A percentile compares a stretch with the other conserved stretches of the same genome.
Evolutionary conservation across 1,140 invertebrate genomes (phyloP).

Genomic region (Steinernema khuongi): DNA sequence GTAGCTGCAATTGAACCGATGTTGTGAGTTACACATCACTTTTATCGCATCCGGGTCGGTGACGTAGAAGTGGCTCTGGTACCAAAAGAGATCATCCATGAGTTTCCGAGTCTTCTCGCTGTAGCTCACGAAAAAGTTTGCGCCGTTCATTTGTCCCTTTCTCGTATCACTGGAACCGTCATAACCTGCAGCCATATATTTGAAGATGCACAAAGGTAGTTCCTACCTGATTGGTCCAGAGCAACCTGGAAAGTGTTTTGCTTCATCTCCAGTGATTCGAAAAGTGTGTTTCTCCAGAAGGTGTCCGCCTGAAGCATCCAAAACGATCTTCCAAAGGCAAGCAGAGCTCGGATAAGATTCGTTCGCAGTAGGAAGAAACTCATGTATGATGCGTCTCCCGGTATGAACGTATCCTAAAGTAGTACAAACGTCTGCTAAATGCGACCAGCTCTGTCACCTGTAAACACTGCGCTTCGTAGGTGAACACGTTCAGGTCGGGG

Average conservation of each 20-base stretch:
- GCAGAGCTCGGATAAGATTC: constrained; percentile 38
- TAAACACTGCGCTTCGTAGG: constrained; percentile 34
- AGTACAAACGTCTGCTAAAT: neutral
- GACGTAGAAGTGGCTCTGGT: constrained; percentile 39
- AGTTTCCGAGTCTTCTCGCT: constrained; percentile 20
- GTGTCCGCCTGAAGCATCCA: constrained; percentile 47
- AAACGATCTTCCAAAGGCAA: constrained; percentile 31
- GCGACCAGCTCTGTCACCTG: constrained; percentile 25
- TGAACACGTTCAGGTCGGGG: constrained; percentile 31
- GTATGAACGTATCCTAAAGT: constrained; percentile 38
- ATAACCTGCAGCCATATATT: constrained; percentile 11
- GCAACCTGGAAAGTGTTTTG: constrained; percentile 27
- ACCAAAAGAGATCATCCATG: constrained; percentile 31
- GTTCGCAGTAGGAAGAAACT: constrained; percentile 43
- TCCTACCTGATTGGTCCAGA: constrained; percentile 37
- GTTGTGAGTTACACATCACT: constrained; percentile 32
- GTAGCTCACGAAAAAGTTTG: constrained; percentile 37
- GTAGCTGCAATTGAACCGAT: constrained; percentile 29
- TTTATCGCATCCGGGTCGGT: constrained; percentile 44
- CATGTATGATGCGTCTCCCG: constrained; percentile 40
- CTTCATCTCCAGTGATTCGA: constrained; percentile 4
- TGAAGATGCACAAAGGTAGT: neutral
- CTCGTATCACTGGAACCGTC: constrained; percentile 19
- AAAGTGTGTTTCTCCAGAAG: constrained; percentile 33
- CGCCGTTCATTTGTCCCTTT: constrained; percentile 40